A percentile compares a stretch with the other conserved stretches of the same genome.
Evolutionary conservation across 2,113 vertebrate genomes (phyloP).

Genomic region (Condylura cristata): DNA sequence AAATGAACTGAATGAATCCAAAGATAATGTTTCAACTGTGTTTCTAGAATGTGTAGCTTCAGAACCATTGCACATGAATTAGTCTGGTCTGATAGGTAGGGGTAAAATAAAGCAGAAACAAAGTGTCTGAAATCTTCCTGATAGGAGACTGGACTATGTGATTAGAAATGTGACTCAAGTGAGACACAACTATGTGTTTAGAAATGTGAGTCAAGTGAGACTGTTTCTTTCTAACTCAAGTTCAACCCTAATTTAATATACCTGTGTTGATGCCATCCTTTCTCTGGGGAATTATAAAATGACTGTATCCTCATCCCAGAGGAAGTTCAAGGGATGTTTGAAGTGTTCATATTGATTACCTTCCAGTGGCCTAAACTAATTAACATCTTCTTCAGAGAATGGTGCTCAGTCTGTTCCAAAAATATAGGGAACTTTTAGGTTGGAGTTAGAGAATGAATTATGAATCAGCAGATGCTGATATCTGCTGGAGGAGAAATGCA

Average conservation of each 20-base stretch:
- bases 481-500: constrained; percentile 2
- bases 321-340: constrained; percentile 53
- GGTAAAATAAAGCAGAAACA: neutral
- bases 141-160: neutral
- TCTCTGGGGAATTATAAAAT: constrained; percentile 48
- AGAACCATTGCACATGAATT: neutral
- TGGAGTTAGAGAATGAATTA: neutral
- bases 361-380: constrained; percentile 66
- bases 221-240: neutral
- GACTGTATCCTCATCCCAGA: constrained; percentile 15
- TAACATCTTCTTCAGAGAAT: constrained; percentile 8
- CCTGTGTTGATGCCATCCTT: constrained; percentile 44
- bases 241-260: neutral
- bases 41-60: neutral
- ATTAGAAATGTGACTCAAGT: constrained; percentile 20
- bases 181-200: neutral
- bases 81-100: neutral
- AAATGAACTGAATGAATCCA: neutral
- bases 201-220: constrained; percentile 33
- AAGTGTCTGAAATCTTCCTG: neutral
- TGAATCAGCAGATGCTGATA: constrained; percentile 21
- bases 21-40: constrained; percentile 5
- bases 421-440: constrained; percentile 57
- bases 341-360: constrained; percentile 56
- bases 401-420: constrained; percentile 8